Base-by-base conservation (phyloP, 2,113 vertebrate genomes). In the Prinia subflava region DNA sequence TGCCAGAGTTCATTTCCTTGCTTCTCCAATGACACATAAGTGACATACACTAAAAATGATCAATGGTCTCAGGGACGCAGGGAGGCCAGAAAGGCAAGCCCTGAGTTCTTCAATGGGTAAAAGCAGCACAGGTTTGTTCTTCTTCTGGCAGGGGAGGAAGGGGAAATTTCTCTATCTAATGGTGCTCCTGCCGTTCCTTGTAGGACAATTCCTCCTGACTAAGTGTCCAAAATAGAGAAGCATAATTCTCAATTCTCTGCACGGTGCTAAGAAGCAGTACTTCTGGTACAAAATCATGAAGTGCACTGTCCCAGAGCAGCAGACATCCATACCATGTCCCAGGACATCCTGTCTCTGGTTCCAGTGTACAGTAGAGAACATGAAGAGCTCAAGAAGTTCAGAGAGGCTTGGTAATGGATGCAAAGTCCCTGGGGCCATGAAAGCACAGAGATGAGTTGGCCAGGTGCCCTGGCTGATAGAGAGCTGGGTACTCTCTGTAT, bases 381-480 rank as follows among this genome's bases (percentile, higher is more conserved):
- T 11, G 20, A 69, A 21, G 23, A 39, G 20, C 57, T 73, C 8
- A 0, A 33, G 78, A 78, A 13, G 9, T 41, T 75, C 4, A 5
- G 22, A 67, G 25, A 78, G 24, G 13, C 31, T 82, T 57, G 24
- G 37, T 28, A 84, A 84, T 9, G 37, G n/a, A 24, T 37, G 11
- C 24, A 18, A 30, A 22, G 10, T 65, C n/a, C n/a, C n/a, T 27
- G 15, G 4, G 23, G 31, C 33, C 5, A 0, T 22, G 57, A 42
- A 59, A 73, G 30, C 60, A 39, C 1, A 3, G 42, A 27, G 3
- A 2, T 9, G 16, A 76, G 14, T n/a, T 5, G 0, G 15, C 35
- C 28, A 37, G 25, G 28, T 75, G 21, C 37, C 46, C 9, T 4
- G 5, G 39, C 25, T 83, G 28, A 24, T 18, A 22, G 14, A 56